Percentiles rank a stretch among this genome's conserved stretches.
Conservation (phyloP, 2,797 vertebrate genomes). For the Myotis findleyi region DNA sequence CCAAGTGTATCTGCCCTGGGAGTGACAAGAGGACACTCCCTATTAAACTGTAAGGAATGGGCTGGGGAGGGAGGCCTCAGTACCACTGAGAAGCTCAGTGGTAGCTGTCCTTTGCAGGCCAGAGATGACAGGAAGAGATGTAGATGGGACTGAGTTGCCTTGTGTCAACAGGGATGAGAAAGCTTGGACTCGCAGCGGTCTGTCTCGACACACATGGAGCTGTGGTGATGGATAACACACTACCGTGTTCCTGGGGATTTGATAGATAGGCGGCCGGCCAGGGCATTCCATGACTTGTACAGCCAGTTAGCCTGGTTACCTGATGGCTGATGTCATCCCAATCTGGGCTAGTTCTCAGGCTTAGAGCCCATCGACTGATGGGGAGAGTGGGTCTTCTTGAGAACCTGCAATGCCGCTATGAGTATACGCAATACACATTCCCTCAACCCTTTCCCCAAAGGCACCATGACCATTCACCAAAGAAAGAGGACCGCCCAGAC, state of each 20-base stretch:
- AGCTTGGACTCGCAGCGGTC: background rate
- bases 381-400: background rate
- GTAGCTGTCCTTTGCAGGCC: background rate
- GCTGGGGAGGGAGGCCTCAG: background rate
- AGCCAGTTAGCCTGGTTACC: background rate
- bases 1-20: background rate
- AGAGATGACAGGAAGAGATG: background rate
- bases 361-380: background rate
- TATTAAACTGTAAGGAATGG: background rate
- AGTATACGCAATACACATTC: background rate
- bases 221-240: background rate
- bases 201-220: background rate
- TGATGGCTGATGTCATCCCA: background rate
- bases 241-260: background rate
- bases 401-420: background rate
- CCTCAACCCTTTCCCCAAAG: background rate
- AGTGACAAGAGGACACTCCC: background rate
- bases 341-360: background rate
- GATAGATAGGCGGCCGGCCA: background rate
- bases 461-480: background rate
- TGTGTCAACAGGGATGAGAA: background rate
- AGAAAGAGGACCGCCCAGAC: background rate
- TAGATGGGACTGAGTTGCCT: background rate
- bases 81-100: background rate
- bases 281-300: background rate